Conservation (phyloP, 1,140 invertebrate species). For the Eufriesea mexicana region DNA sequence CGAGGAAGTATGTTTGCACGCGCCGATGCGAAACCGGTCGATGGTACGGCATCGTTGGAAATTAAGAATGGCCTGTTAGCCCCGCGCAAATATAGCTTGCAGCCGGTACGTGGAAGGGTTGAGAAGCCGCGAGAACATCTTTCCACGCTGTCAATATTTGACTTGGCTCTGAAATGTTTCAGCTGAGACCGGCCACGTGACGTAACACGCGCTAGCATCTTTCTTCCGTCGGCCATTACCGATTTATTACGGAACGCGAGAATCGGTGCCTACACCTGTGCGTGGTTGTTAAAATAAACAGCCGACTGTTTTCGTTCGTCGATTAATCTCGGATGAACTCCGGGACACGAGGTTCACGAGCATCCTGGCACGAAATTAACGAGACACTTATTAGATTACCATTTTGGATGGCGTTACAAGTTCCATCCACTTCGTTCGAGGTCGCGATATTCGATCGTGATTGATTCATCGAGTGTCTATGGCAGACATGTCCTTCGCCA, state of each 20-base stretch:
- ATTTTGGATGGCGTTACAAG: background rate
- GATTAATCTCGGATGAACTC: background rate
- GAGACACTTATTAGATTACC: background rate
- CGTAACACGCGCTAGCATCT: background rate
- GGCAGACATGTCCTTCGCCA: no score
- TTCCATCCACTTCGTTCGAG: background rate
- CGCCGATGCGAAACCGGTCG: background rate
- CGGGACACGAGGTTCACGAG: background rate
- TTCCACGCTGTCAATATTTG: slow-evolving; percentile 11
- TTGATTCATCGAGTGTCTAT: no score
- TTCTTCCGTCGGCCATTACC: background rate
- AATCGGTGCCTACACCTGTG: background rate
- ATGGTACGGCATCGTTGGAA: slow-evolving; percentile 5
- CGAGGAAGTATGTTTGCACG: background rate
- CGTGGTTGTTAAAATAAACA: slow-evolving; percentile 7
- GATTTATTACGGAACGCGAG: background rate
- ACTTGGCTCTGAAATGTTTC: background rate
- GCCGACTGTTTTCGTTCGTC: background rate
- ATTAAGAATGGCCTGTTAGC: slow-evolving; percentile 28
- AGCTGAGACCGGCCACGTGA: background rate
- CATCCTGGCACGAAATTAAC: background rate
- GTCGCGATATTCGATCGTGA: no score
- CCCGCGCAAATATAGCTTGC: background rate
- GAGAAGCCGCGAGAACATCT: background rate
- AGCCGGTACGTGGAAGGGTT: background rate